phyloP scores from a whole-genome alignment of 2,888 invertebrate species.

The Odontocolon sp. region DNA sequence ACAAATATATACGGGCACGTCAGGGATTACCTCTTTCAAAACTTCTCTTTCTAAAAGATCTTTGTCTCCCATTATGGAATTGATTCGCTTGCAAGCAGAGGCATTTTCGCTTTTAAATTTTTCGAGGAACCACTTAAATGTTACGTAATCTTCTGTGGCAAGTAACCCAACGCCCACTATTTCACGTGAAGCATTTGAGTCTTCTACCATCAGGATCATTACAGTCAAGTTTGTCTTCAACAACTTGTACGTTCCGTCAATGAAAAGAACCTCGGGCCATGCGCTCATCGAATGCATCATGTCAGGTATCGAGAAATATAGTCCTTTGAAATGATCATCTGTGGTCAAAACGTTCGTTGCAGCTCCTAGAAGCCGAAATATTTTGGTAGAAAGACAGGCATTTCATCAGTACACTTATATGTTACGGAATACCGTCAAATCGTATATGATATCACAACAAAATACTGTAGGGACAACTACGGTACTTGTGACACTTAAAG shows the following conservation, averaged over 20 bases:
- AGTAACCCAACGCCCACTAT: conserved; percentile 52
- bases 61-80: conserved; percentile 58
- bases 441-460: no score
- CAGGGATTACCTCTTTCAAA: conserved; percentile 11
- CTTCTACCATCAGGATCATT: conserved; percentile 53
- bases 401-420: no score
- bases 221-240: conserved; percentile 45
- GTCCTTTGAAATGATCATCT: conserved; percentile 34
- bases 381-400: not conserved
- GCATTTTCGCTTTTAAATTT: conserved; percentile 43
- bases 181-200: conserved; percentile 44
- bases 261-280: conserved; percentile 51
- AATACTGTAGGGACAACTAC: no score
- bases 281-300: conserved; percentile 43
- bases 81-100: conserved; percentile 29
- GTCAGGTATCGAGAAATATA: conserved; percentile 52
- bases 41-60: conserved; percentile 46
- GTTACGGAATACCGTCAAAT: no score
- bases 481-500: no score
- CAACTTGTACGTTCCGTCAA: conserved; percentile 60
- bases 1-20: conserved; percentile 24
- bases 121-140: conserved; percentile 51
- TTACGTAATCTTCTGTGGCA: conserved; percentile 38
- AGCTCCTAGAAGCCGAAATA: conserved; percentile 10
- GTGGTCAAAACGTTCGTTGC: not conserved